Base-by-base conservation (phyloP, 2,888 invertebrate species). In the Branchellion lobata region DNA sequence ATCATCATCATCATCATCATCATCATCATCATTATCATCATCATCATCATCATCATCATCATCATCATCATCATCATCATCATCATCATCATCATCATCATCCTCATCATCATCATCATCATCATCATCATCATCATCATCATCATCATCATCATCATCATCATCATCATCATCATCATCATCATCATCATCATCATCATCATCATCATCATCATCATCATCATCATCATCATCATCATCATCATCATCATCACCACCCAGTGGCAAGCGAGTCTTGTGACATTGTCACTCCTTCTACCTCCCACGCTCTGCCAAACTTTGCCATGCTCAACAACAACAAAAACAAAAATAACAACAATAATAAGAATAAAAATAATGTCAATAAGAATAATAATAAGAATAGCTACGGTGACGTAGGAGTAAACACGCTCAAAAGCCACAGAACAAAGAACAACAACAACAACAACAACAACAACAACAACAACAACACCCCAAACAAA, bases 11-110 rank as follows among this genome's bases (percentile, higher is more conserved):
- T 29, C 69, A 69, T 69, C 69, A 69, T 69, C 69, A 69, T n/a
- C 29, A 69, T 69, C 69, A 69, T 1, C 69, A 69, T 29, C 69
- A 69, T 29, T 27, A 34, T 1, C 40, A 2, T 24, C 1, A 8
- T 71, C 33, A 72, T 72, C 34, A 31, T 72, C 34, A 72, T 72
- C 72, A 72, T 72, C 72, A 72, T 72, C 72, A 72, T 72, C 72
- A 72, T 72, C 72, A 72, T 72, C 75, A 27, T 75, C 75, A 29
- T 75, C 75, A 53, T 53, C 75, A 53, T 75, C 75, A 53, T 75
- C 75, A 53, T 14, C 57, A 75, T 53, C 31, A 29, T 29, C 75
- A 75, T 75, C 75, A 71, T 8, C 71, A 31, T 71, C 71, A 5
- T 71, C 71, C 27, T 71, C 71, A 75, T 53, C 53, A 53, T 75